These are phyloP conservation scores for Cygnus buccinator DNA, from an alignment of 2,113 vertebrate genomes.

Conservation along the genomic window DNA sequence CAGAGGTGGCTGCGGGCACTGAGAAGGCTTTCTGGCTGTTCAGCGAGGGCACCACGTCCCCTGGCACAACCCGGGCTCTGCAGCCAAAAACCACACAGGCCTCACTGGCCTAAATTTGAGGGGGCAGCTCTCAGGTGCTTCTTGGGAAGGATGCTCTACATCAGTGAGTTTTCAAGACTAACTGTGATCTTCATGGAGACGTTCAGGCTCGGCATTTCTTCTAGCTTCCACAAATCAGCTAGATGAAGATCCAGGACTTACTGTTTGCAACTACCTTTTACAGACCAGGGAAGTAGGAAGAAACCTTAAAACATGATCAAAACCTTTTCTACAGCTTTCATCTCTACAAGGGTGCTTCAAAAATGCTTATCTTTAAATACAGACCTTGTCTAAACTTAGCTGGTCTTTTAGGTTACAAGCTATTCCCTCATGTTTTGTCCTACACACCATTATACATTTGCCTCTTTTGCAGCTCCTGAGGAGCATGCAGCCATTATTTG, in stretches of 20 bases:
- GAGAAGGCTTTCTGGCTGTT: background rate
- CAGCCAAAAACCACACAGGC: background rate
- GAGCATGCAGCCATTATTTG: background rate
- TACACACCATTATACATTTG: background rate
- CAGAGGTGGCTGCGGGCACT: background rate
- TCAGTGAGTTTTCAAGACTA: background rate
- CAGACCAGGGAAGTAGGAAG: background rate
- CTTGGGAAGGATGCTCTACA: background rate
- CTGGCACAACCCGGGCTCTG: background rate
- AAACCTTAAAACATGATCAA: background rate
- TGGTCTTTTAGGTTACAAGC: background rate
- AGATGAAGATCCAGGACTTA: background rate
- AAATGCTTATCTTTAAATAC: background rate
- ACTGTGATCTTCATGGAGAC: background rate
- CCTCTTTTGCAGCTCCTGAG: background rate
- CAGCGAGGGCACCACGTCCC: rapidly evolving
- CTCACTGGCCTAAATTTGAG: rapidly evolving
- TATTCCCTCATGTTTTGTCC: background rate
- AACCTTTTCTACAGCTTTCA: background rate
- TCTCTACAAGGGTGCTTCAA: background rate
- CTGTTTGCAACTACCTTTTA: background rate
- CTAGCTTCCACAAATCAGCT: rapidly evolving
- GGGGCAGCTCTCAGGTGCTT: background rate
- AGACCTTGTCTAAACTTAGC: background rate
- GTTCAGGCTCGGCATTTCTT: background rate